Percentiles rank a stretch among this genome's conserved stretches.
Evolutionary conservation across 2,888 invertebrate genomes (phyloP).

Genomic region (Taenaris catops): DNA sequence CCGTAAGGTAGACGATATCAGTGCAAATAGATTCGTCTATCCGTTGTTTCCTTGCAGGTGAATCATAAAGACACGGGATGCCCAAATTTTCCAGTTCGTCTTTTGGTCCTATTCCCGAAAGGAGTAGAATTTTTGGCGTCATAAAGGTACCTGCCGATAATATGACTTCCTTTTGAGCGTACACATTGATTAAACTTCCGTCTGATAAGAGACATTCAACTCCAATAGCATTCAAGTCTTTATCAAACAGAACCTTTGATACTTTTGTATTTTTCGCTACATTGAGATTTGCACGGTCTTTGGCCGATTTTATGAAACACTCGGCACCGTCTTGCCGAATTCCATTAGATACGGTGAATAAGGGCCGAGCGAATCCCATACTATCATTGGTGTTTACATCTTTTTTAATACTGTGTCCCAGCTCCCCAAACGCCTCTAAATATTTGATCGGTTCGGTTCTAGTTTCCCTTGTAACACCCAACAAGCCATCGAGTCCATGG

Average conservation of each 20-base stretch:
- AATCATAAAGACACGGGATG: conserved; percentile 47
- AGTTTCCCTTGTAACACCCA: conserved; percentile 43
- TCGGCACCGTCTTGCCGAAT: conserved; percentile 64
- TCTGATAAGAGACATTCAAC: conserved; percentile 44
- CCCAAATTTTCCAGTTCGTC: conserved; percentile 39
- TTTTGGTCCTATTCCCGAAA: conserved; percentile 67
- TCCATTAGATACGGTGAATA: conserved; percentile 58
- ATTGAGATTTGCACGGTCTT: conserved; percentile 39
- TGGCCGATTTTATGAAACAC: conserved; percentile 53
- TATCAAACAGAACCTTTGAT: conserved; percentile 65
- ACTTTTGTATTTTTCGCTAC: conserved; percentile 63
- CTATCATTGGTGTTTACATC: conserved; percentile 48
- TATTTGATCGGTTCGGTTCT: conserved; percentile 29
- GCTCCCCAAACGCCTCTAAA: conserved; percentile 49
- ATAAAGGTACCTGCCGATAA: conserved; percentile 63
- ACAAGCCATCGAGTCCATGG: conserved; percentile 52
- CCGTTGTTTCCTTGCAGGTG: conserved; percentile 70
- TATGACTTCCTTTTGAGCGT: conserved; percentile 60
- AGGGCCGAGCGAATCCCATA: conserved; percentile 60
- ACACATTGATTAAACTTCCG: conserved; percentile 30
- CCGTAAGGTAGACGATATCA: no score
- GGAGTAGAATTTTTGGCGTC: conserved; percentile 62
- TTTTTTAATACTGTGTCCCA: conserved; percentile 47
- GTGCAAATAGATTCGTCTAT: no score
- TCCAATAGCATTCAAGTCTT: conserved; percentile 52